Base-by-base conservation (phyloP, 92 coral and sea anemone species). In the Zoanthus gigantus region DNA sequence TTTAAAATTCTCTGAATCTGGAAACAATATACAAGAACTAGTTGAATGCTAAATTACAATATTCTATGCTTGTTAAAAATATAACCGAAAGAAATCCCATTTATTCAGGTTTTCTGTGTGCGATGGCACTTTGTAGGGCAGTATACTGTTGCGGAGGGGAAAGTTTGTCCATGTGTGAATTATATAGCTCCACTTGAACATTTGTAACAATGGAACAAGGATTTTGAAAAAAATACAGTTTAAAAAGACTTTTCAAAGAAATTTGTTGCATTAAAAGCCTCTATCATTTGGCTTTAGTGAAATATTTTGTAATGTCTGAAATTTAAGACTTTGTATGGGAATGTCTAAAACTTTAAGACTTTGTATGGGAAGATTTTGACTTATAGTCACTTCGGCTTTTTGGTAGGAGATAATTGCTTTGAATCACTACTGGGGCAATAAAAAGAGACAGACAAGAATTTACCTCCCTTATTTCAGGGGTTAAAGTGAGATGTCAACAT, bases 401-500 rank as follows among this genome's bases (percentile, higher is more conserved):
- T 34, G 42, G 1, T 34, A 34, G 42, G 42, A 37, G 42, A 37
- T 37, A 37, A 71, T 61, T 61, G 68, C 68, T 61, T 61, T 61
- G 68, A 61, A 61, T 61, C 68, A 61, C 68, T 61, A 61, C 68
- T 61, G 68, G 68, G 29, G 68, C 68, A 61, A 61, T 8, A 61
- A 61, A 61, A 61, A 61, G 68, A 61, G 68, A 61, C 68, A 61
- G 68, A 61, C 68, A 61, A 61, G 68, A 61, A 61, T 61, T 61
- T 61, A 61, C 68, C 68, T 61, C 68, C 68, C 68, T 61, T 61
- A 61, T 61, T 61, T 61, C 68, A 61, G 68, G 68, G 68, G 68
- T 61, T 61, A 61, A 61, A 61, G 68, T 61, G 68, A 61, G 68
- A 61, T 61, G 68, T 61, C 68, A 61, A 61, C 68, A 61, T 61